Evolutionary conservation across 2,888 invertebrate genomes (phyloP), one percentile per base, ranked within the genome.

Genomic region (Eumerus sabulonum): DNA sequence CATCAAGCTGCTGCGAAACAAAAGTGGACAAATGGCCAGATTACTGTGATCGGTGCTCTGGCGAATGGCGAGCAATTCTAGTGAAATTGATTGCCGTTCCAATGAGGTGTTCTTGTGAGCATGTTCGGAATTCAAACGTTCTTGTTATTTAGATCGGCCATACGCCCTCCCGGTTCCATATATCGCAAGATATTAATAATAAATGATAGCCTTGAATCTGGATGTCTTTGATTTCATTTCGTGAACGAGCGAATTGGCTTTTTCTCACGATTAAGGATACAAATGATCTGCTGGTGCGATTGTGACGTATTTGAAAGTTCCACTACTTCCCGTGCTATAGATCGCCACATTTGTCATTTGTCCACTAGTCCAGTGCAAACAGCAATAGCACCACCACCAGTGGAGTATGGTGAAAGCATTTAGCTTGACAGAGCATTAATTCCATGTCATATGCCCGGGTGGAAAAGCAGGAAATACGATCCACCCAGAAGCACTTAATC

Each of bases 401-500:
- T 27, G 27, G 27, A 27, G 27, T 9, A n/a, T 16, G 76, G 76
- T 76, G 76, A 76, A 76, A 76, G 76, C 66, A 76, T 76, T 76
- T 60, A 56, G 12, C 27, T 13, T 48, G 66, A 66, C 76, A 66
- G 66, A 51, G 66, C 64, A 76, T 71, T 76, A 62, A 76, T 76
- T 44, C 9, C 56, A 44, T 16, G 9, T 27, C 27, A 27, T 27
- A 2, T 27, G 27, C 27, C n/a, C 7, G 27, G 27, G 27, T 54
- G 40, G 9, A 16, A 13, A 54, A 77, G 66, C 66, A 77, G 76
- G 76, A 77, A 77, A 77, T 35, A 35, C 66, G 19, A 77, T 77
- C 60, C 36, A 17, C 45, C 44, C 72, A 56, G 51, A 40, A 54
- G 67, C 72, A 67, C 72, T 77, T 77, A 77, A 77, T 77, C 76